phyloP scores from a whole-genome alignment of 2,113 vertebrate genomes.

The western clawed frog (Xenopus tropicalis) region DNA sequence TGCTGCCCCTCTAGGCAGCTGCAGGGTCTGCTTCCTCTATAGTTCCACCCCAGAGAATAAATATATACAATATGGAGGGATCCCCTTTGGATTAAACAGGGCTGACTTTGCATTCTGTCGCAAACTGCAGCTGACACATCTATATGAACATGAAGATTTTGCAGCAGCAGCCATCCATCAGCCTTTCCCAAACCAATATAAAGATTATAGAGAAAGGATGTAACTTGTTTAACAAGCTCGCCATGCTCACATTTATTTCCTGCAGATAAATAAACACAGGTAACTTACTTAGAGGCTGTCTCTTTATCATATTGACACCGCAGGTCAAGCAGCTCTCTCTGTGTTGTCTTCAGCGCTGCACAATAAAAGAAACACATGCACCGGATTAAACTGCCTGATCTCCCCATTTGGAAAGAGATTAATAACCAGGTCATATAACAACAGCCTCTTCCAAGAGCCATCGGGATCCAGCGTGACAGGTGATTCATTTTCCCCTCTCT shows the following conservation, averaged over 20 bases:
- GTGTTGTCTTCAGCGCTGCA: conserved; percentile 86
- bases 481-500: conserved; percentile 21
- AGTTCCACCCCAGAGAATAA: too few relatives aligned
- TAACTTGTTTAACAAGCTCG: background rate
- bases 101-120: background rate
- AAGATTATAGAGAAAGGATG: background rate
- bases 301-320: conserved; percentile 90
- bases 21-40: too few relatives aligned
- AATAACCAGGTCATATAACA: conserved; percentile 34
- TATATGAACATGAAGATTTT: background rate
- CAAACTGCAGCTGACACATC: background rate
- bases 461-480: conserved; percentile 18
- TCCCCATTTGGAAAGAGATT: conserved; percentile 21
- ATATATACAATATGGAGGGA: background rate
- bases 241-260: conserved; percentile 8
- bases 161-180: background rate
- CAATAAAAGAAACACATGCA: conserved; percentile 27
- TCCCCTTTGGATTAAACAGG: background rate
- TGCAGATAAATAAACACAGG: conserved; percentile 2
- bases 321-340: conserved; percentile 88
- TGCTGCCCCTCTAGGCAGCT: too few relatives aligned
- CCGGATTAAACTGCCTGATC: conserved; percentile 23
- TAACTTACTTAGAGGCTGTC: conserved; percentile 83
- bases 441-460: conserved; percentile 28
- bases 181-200: background rate